Evolutionary conservation across 2,797 vertebrate genomes (phyloP), one percentile per base, ranked within the genome.

Genomic region (Merluccius polli): DNA sequence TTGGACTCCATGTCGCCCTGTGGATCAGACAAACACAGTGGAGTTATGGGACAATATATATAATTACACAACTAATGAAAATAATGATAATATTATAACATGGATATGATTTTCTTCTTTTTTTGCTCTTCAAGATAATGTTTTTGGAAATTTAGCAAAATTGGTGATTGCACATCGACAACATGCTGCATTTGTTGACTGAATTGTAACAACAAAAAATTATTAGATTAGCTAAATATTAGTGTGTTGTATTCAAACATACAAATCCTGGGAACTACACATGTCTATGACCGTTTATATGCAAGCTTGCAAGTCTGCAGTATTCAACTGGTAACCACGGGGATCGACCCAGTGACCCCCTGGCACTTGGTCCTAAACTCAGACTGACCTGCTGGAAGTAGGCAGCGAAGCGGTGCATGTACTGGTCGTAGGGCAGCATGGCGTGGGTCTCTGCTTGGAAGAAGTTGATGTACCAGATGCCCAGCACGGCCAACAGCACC

Each of bases 1-100:
- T 99, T 99, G 8, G 97, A 99, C 83, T 98, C 98, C 97, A 99
- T 99, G 89, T 99, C 97, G 2, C 98, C 97, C 97, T 99, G 79
- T 24, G 59, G 24, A 65, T 27, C 24, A 65, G n/a, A 13, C 59
- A 7, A 65, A 52, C 16, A 5, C 10, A 27, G 65, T 24, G 78
- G 9, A 77, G 21, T 38, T 27, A 70, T 7, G 4, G 2, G 21
- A 38, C 18, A 48, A 21, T 72, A 30, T 30, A 35, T 48, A 74
- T 2, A 72, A 4, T 29, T 72, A 29, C 16, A 52, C 15, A 4
- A 10, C n/a, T 12, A 67, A 27, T 6, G 3, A 29, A 24, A 27
- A 29, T 27, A 67, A 67, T 29, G 11, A 67, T 29, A 10, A 29
- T 67, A 67, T n/a, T n/a, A 67, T 67, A 67, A 67, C 12, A 29